These are phyloP conservation scores for Anastrepha obliqua DNA, from an alignment of 1,140 invertebrate genomes.

Conservation along the genomic window DNA sequence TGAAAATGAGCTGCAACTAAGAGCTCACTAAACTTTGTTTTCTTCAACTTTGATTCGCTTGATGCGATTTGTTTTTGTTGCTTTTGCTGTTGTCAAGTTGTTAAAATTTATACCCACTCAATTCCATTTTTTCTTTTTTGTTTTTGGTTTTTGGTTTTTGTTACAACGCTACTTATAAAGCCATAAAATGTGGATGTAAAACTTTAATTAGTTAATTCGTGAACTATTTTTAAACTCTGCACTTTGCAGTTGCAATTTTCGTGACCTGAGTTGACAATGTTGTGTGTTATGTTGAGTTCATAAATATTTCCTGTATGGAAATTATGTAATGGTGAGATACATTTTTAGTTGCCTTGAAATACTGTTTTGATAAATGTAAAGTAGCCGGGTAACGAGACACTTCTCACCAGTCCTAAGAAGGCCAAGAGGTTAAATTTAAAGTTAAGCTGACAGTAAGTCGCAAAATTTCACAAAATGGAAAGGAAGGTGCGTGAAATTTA, in stretches of 20 bases:
- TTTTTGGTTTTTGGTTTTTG: not conserved
- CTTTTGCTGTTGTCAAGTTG: slow-evolving; percentile 25
- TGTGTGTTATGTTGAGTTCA: not conserved
- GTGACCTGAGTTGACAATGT: not conserved
- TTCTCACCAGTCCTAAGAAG: too few relatives aligned
- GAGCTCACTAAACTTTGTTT: not conserved
- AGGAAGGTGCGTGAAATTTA: too few relatives aligned
- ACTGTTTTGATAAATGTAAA: too few relatives aligned
- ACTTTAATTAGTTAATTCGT: slow-evolving; percentile 37
- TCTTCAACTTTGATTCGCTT: not conserved
- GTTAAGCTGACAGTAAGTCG: too few relatives aligned
- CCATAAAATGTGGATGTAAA: slow-evolving; percentile 15
- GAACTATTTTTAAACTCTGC: not conserved
- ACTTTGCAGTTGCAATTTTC: not conserved
- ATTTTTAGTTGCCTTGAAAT: too few relatives aligned
- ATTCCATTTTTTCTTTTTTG: too few relatives aligned
- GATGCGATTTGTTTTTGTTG: not conserved
- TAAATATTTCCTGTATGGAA: too few relatives aligned
- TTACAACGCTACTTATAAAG: not conserved
- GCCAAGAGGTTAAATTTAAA: too few relatives aligned
- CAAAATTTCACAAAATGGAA: too few relatives aligned
- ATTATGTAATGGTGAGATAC: too few relatives aligned
- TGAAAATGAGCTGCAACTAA: not conserved
- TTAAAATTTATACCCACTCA: slow-evolving; percentile 20
- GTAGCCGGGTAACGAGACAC: too few relatives aligned